Percentiles rank a stretch among this genome's conserved stretches.
Conservation (phyloP, 2,113 vertebrate species). For the Erinaceus europaeus region DNA sequence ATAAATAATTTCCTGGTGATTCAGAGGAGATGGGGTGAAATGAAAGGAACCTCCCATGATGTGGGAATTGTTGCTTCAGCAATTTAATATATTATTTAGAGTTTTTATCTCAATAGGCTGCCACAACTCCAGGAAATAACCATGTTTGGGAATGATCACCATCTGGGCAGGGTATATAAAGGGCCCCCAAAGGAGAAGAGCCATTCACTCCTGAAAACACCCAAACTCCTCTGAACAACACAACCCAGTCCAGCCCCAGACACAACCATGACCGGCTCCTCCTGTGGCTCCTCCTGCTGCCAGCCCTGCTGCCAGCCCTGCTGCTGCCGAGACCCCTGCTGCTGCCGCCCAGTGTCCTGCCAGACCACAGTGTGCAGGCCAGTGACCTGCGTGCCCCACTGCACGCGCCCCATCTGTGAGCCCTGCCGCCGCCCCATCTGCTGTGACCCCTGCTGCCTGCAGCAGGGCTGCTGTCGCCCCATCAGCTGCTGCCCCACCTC, state of each 20-base stretch:
- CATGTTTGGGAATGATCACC: background rate
- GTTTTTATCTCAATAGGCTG: background rate
- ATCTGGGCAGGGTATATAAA: slow-evolving; percentile 50
- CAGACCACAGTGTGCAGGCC: slow-evolving; percentile 68
- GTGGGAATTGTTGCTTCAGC: background rate
- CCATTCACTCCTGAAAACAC: slow-evolving; percentile 11
- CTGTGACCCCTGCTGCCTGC: slow-evolving; percentile 63
- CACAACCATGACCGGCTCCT: slow-evolving; percentile 54
- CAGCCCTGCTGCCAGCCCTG: slow-evolving; percentile 62
- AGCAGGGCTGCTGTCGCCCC: slow-evolving; percentile 69
- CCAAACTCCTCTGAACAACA: background rate
- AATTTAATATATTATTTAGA: background rate
- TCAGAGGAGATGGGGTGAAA: background rate
- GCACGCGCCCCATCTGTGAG: slow-evolving; percentile 52
- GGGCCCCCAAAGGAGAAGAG: background rate
- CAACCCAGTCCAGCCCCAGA: background rate
- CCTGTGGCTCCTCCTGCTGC: slow-evolving; percentile 51
- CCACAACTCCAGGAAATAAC: slow-evolving; percentile 53
- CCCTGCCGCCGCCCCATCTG: slow-evolving; percentile 35
- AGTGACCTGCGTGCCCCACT: slow-evolving; percentile 49
- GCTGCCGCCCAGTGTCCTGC: slow-evolving; percentile 57
- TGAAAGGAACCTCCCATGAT: background rate
- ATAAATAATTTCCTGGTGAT: background rate
- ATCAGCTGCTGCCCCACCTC: slow-evolving; percentile 68
- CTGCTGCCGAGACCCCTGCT: slow-evolving; percentile 48